These are phyloP conservation scores for Oligia strigilis DNA, from an alignment of 2,888 invertebrate genomes.

Conservation along the genomic window DNA sequence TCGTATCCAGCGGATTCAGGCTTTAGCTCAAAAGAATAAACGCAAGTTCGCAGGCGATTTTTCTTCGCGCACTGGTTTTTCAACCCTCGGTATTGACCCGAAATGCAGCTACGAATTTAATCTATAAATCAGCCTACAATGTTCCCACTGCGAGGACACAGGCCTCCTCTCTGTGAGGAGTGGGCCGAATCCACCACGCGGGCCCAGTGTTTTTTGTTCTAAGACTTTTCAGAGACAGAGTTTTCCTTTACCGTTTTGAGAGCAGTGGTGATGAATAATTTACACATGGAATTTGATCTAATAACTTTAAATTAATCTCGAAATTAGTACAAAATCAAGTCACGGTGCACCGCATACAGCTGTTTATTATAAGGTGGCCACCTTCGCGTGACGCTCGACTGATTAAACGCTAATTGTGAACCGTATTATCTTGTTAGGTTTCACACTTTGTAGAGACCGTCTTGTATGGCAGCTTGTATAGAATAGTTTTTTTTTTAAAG, in stretches of 20 bases:
- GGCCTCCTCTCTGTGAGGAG: neutral
- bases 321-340: conserved; percentile 21
- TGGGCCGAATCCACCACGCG: neutral
- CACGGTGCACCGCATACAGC: conserved; percentile 41
- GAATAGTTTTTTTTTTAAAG: neutral
- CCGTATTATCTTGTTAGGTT: conserved; percentile 39
- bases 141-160: neutral
- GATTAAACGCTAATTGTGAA: conserved; percentile 48
- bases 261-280: neutral
- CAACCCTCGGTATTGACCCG: neutral
- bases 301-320: neutral
- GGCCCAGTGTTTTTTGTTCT: neutral
- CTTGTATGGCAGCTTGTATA: neutral
- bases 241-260: neutral
- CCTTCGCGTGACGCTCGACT: conserved; percentile 49
- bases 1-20: neutral
- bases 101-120: neutral
- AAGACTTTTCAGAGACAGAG: too few relatives aligned
- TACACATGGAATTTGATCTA: conserved; percentile 11
- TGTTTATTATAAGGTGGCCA: conserved; percentile 29
- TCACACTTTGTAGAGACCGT: conserved; percentile 13
- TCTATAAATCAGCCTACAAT: neutral
- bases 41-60: neutral
- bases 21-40: neutral
- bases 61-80: neutral